Evolutionary conservation across 2,888 invertebrate species (phyloP).

Genomic region (Zelleria hepariella): DNA sequence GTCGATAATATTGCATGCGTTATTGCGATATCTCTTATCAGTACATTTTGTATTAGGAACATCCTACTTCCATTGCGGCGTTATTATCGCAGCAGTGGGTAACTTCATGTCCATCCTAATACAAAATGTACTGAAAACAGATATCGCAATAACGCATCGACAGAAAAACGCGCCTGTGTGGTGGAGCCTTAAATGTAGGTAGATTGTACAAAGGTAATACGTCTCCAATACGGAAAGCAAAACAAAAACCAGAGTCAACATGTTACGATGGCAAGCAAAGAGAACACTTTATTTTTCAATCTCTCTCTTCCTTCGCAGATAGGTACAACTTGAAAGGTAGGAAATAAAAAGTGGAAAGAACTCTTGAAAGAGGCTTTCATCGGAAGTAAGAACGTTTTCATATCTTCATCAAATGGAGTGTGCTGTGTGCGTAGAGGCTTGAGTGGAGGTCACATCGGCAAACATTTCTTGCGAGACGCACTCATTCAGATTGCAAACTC

Average conservation of each 20-base stretch:
- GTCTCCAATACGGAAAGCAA: not conserved
- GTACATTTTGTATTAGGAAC: no score
- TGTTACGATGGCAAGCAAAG: conserved; percentile 17
- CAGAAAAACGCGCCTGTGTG: not conserved
- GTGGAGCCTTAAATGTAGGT: no score
- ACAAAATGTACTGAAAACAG: no score
- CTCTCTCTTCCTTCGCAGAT: conserved; percentile 1
- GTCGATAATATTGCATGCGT: no score
- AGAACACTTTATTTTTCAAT: conserved; percentile 45
- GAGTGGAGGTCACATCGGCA: conserved; percentile 26
- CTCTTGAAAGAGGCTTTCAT: conserved; percentile 41
- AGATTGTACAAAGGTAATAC: no score
- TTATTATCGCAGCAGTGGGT: no score
- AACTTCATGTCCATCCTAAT: no score
- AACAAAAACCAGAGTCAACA: not conserved
- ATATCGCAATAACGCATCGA: not conserved
- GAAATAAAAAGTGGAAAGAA: conserved; percentile 21
- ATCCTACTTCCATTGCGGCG: no score
- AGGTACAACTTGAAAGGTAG: conserved; percentile 13
- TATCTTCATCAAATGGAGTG: conserved; percentile 57
- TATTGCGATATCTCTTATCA: no score
- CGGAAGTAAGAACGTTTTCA: conserved; percentile 35
- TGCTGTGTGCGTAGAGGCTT: conserved; percentile 52
- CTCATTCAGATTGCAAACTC: conserved; percentile 57
- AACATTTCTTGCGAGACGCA: conserved; percentile 56